phyloP scores from a whole-genome alignment of 1,140 invertebrate genomes.

The Hirudo medicinalis region DNA sequence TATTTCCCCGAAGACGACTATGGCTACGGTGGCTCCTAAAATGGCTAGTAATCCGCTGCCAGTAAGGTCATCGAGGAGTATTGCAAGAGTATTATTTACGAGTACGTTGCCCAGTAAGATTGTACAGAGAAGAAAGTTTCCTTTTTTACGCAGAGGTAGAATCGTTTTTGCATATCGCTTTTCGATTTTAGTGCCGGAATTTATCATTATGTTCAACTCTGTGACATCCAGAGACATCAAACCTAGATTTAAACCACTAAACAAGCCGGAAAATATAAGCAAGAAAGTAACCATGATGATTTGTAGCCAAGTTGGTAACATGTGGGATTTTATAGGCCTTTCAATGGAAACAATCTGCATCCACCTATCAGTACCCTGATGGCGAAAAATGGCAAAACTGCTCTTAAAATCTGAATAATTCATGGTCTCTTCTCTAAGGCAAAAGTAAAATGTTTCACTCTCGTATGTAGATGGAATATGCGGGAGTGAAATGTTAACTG shows the following conservation, averaged over 20 bases:
- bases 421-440: constrained; percentile 8
- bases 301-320: constrained; percentile 46
- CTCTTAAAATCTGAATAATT: not conserved
- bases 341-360: constrained; percentile 27
- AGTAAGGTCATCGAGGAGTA: constrained; percentile 82
- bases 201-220: constrained; percentile 80
- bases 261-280: constrained; percentile 64
- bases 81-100: constrained; percentile 91
- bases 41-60: constrained; percentile 61
- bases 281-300: constrained; percentile 63
- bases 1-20: constrained; percentile 94
- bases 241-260: constrained; percentile 77
- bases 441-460: constrained; percentile 10
- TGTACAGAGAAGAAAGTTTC: constrained; percentile 86
- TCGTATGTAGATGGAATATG: not conserved
- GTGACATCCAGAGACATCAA: constrained; percentile 89
- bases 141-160: constrained; percentile 45
- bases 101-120: constrained; percentile 94
- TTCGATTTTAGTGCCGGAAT: constrained; percentile 50
- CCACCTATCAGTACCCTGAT: constrained; percentile 58
- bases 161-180: constrained; percentile 42
- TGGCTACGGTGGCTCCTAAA: constrained; percentile 61
- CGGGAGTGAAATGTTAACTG: constrained; percentile 10
- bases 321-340: constrained; percentile 1
- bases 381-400: constrained; percentile 33